phyloP scores from a whole-genome alignment of 2,113 vertebrate species.

The Cavia aperea region DNA sequence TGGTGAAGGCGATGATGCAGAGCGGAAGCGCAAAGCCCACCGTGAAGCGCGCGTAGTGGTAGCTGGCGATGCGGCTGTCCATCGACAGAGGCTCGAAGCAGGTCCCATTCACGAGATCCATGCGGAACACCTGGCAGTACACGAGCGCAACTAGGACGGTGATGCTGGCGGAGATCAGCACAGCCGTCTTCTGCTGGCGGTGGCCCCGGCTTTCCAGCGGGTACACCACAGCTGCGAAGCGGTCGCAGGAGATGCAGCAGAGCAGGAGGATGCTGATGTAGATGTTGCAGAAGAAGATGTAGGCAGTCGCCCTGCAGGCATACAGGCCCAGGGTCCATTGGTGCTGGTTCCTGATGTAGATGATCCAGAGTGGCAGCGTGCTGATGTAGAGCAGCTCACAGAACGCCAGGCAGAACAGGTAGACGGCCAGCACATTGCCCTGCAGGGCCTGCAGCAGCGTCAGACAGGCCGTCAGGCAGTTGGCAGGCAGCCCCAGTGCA shows the following conservation, averaged over 20 bases:
- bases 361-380: conserved; percentile 86
- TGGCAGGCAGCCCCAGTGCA: conserved; percentile 81
- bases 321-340: conserved; percentile 68
- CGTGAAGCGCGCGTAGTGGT: conserved; percentile 76
- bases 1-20: conserved; percentile 76
- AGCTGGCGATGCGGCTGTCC: conserved; percentile 52
- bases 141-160: conserved; percentile 67
- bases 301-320: conserved; percentile 82
- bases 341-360: conserved; percentile 77
- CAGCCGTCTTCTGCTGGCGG: conserved; percentile 65
- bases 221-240: conserved; percentile 82
- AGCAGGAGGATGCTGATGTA: conserved; percentile 90
- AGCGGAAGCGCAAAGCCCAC: conserved; percentile 83
- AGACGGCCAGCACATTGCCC: conserved; percentile 82
- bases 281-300: conserved; percentile 94
- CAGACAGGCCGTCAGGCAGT: conserved; percentile 80
- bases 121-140: conserved; percentile 76
- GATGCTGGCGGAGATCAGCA: conserved; percentile 46
- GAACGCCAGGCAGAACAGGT: conserved; percentile 84
- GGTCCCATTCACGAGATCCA: not conserved
- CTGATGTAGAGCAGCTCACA: conserved; percentile 85
- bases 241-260: conserved; percentile 89
- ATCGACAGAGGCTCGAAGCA: conserved; percentile 84
- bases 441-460: conserved; percentile 76
- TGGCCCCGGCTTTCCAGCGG: conserved; percentile 79